Percentiles rank a stretch among this genome's conserved stretches.
phyloP scores from a whole-genome alignment of 2,797 vertebrate genomes.

The Loris lydekkerianus region DNA sequence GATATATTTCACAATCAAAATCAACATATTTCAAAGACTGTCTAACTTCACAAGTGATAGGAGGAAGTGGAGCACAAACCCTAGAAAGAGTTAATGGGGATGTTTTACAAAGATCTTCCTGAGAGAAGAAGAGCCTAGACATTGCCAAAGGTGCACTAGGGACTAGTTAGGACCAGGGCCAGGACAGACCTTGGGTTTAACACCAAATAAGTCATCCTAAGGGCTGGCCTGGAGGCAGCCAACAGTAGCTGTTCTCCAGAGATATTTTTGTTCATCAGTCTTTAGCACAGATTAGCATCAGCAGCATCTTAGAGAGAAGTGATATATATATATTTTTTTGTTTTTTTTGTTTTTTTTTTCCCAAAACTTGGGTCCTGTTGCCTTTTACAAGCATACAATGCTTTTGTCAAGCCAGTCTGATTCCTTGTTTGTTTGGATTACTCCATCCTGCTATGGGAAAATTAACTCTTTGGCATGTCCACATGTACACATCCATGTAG shows the following conservation, averaged over 20 bases:
- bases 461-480: conserved; percentile 77
- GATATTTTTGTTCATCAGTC: conserved; percentile 66
- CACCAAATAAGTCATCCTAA: conserved; percentile 72
- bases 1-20: conserved; percentile 68
- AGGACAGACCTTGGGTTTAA: conserved; percentile 74
- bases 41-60: not conserved
- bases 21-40: conserved; percentile 61
- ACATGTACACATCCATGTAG: conserved; percentile 49
- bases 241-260: not conserved
- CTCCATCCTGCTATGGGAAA: conserved; percentile 79
- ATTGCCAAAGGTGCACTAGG: conserved; percentile 56
- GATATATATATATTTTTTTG: too few relatives aligned
- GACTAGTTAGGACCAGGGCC: conserved; percentile 48
- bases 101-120: conserved; percentile 62
- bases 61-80: not conserved
- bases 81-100: conserved; percentile 57
- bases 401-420: conserved; percentile 73
- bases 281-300: not conserved
- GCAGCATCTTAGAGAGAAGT: not conserved
- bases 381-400: conserved; percentile 48
- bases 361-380: not conserved
- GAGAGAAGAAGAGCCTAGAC: conserved; percentile 20
- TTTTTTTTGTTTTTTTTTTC: not conserved
- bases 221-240: conserved; percentile 50
- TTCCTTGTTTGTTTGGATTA: conserved; percentile 78